A percentile compares a stretch with the other conserved stretches of the same genome.
phyloP scores from a whole-genome alignment of 64 coral and sea anemone species.

The Stylophora pistillata region DNA sequence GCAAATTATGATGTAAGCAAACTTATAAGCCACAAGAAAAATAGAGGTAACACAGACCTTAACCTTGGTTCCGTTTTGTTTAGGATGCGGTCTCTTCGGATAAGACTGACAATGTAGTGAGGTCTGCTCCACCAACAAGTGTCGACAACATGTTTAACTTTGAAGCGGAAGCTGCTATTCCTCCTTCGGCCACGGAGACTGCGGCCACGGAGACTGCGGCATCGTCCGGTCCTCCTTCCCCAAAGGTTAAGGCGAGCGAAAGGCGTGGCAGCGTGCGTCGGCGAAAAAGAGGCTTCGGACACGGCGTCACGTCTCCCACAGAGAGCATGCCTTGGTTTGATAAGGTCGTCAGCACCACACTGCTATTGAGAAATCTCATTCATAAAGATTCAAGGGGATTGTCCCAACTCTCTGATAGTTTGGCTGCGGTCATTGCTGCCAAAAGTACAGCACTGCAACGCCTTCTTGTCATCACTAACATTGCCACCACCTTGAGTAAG shows the following conservation, averaged over 20 bases:
- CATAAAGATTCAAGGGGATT: conserved; percentile 29
- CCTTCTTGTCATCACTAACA: conserved; percentile 83
- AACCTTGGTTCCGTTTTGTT: background rate
- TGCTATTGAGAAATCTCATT: conserved; percentile 44
- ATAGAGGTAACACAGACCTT: no score
- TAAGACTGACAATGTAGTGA: background rate
- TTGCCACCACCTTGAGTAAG: conserved; percentile 66
- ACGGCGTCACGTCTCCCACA: conserved; percentile 42
- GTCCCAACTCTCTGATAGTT: conserved; percentile 26
- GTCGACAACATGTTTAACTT: conserved; percentile 26
- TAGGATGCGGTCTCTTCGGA: conserved; percentile 24
- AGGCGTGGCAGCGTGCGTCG: conserved; percentile 31
- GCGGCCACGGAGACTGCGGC: conserved; percentile 19
- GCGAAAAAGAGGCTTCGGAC: conserved; percentile 47
- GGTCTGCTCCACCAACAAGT: conserved; percentile 18
- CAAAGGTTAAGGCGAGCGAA: conserved; percentile 5
- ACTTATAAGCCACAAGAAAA: no score
- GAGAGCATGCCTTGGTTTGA: conserved; percentile 78
- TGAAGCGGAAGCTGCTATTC: background rate
- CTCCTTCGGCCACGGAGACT: conserved; percentile 18
- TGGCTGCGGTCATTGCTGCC: conserved; percentile 61
- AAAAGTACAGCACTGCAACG: conserved; percentile 77
- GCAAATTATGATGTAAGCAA: no score
- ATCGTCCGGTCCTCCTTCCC: conserved; percentile 21
- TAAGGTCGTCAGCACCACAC: conserved; percentile 5